A percentile compares a stretch with the other conserved stretches of the same genome.
phyloP scores from a whole-genome alignment of 2,797 vertebrate species.

The Coregonus ussuriensis region DNA sequence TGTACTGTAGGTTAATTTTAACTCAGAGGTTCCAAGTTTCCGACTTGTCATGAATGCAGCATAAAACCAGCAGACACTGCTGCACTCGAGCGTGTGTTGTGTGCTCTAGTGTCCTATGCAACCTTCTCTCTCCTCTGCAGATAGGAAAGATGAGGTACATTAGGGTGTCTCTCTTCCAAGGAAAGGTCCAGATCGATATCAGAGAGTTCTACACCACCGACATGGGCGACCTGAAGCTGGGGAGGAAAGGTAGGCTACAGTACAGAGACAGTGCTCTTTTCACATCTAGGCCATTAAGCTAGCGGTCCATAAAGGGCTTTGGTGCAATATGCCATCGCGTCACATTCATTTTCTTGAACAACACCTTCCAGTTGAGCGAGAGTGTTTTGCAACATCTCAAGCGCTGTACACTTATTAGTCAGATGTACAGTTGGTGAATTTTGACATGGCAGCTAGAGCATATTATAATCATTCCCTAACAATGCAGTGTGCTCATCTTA shows the following conservation, averaged over 20 bases:
- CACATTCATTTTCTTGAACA: slow-evolving; percentile 61
- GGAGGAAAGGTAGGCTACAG: slow-evolving; percentile 38
- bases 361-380: slow-evolving; percentile 61
- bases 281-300: slow-evolving; percentile 64
- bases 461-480: slow-evolving; percentile 34
- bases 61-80: no score
- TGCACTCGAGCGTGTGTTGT: no score
- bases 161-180: slow-evolving; percentile 7
- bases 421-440: slow-evolving; percentile 42
- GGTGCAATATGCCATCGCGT: slow-evolving; percentile 58
- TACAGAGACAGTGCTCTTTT: slow-evolving; percentile 53
- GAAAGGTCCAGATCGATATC: slow-evolving; percentile 42
- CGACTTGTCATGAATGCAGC: no score
- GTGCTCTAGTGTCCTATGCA: not conserved
- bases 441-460: slow-evolving; percentile 45
- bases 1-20: no score
- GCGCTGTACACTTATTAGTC: slow-evolving; percentile 58
- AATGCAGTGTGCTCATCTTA: slow-evolving; percentile 31
- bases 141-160: slow-evolving; percentile 6
- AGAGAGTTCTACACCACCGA: slow-evolving; percentile 31
- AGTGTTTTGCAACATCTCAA: slow-evolving; percentile 59
- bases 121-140: not conserved
- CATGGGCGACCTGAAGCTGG: slow-evolving; percentile 21
- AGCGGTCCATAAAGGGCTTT: slow-evolving; percentile 63
- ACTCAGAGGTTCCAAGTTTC: no score